Evolutionary conservation across 2,888 invertebrate genomes (phyloP), one percentile per base, ranked within the genome.

Genomic region (Mellilla xanthometata): DNA sequence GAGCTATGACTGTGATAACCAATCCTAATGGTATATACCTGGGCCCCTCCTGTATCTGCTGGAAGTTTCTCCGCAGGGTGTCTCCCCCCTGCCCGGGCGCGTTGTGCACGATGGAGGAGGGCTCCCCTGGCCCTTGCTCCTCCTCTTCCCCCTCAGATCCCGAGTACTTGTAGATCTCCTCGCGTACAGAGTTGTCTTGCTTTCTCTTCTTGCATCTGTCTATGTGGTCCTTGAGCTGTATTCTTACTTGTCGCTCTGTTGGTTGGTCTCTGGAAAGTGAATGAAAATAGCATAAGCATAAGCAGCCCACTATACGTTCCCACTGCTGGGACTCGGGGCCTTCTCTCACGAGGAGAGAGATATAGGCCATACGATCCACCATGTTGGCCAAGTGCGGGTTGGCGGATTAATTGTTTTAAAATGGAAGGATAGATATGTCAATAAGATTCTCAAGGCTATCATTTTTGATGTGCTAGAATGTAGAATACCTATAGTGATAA

Each of bases 161-260:
- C 24, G 98, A 98, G 83, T 98, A 98, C 76, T 91, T 93, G 80
- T 94, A 94, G 15, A 48, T 48, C 71, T 94, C 94, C 69, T 94
- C 94, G 12, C 94, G 91, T 57, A 94, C 94, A 0, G 85, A 90
- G 76, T 96, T 96, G 78, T 97, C 96, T 73, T 95, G 96, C 91
- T 96, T 97, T 78, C 97, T 94, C 82, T 97, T 97, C 91, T 97
- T 97, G 90, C 97, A 97, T 50, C 91, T 92, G 89, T 99, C 99
- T 83, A 99, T 99, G 88, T 99, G 99, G 90, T 99, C 99, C 88
- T 99, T 99, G 58, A 99, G 93, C 83, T 99, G 98, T 87, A 98
- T 99, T 75, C 99, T 93, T 61, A 99, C 98, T 91, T 99, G 98
- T 65, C 99, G 91, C 88, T 99, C 99, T 38, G 98, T 99, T 11